Conservation (phyloP, 1,140 invertebrate species). For the Penaeus japonicus region DNA sequence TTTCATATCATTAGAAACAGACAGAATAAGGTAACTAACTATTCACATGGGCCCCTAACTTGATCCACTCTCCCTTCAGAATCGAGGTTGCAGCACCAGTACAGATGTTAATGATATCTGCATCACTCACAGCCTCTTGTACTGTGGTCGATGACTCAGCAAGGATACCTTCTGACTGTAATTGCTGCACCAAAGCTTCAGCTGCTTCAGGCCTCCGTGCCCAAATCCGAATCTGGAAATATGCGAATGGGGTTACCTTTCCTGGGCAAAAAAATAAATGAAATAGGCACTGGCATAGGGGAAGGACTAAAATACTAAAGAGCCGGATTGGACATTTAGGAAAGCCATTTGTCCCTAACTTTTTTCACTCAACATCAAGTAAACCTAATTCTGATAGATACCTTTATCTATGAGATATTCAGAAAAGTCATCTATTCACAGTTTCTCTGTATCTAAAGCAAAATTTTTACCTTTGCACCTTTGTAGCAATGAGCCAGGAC, state of each 20-base stretch:
- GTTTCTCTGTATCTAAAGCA: too few relatives aligned
- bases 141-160: slow-evolving; percentile 60
- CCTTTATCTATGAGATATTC: not conserved
- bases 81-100: slow-evolving; percentile 63
- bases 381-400: too few relatives aligned
- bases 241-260: too few relatives aligned
- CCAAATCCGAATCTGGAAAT: slow-evolving; percentile 39
- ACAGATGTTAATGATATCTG: slow-evolving; percentile 66
- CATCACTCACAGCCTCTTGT: slow-evolving; percentile 64
- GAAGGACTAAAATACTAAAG: too few relatives aligned
- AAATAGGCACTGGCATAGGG: too few relatives aligned
- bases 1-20: not conserved
- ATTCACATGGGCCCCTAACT: slow-evolving; percentile 65
- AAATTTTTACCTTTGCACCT: too few relatives aligned
- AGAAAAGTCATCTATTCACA: not conserved
- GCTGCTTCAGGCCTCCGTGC: not conserved
- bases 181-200: slow-evolving; percentile 48
- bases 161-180: slow-evolving; percentile 55
- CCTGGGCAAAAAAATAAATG: too few relatives aligned
- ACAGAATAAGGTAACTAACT: slow-evolving; percentile 58
- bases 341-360: too few relatives aligned
- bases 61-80: slow-evolving; percentile 63
- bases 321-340: too few relatives aligned
- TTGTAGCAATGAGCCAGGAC: slow-evolving; percentile 59
- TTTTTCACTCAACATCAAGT: too few relatives aligned